phyloP scores from a whole-genome alignment of 1,140 invertebrate species.

The Stenopsyche tienmushanensis region DNA sequence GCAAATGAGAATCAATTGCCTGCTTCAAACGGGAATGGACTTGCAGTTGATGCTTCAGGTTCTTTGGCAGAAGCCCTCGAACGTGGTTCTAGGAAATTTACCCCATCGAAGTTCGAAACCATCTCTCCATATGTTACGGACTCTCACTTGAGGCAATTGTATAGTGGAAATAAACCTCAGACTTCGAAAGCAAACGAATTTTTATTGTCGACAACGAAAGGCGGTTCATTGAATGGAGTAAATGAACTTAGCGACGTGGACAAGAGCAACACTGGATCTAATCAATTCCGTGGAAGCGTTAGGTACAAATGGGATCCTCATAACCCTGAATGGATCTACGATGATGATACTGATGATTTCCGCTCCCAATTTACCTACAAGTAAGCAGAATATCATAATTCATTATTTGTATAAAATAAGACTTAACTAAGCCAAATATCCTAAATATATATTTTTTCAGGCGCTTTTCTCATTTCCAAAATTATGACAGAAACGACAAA shows the following conservation, averaged over 20 bases:
- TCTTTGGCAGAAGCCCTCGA: too few species aligned
- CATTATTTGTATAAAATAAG: background rate
- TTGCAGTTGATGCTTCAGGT: too few species aligned
- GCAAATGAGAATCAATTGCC: too few species aligned
- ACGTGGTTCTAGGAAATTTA: conserved; percentile 23
- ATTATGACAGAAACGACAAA: background rate
- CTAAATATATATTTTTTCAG: too few species aligned
- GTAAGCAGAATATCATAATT: conserved; percentile 31
- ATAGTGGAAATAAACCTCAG: conserved; percentile 1
- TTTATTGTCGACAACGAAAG: background rate
- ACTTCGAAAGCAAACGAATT: background rate
- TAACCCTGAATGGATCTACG: conserved; percentile 5
- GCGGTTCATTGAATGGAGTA: background rate
- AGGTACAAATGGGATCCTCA: conserved; percentile 30
- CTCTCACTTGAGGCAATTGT: conserved; percentile 12
- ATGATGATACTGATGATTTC: conserved; percentile 16
- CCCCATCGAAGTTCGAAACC: conserved; percentile 32
- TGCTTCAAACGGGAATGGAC: too few species aligned
- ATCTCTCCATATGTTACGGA: conserved; percentile 36
- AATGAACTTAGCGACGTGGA: too few species aligned
- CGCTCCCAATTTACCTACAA: conserved; percentile 32
- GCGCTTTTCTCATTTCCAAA: too few species aligned
- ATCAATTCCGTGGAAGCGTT: conserved; percentile 23
- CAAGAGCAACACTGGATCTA: background rate
- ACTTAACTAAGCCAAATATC: background rate